Evolutionary conservation across 2,113 vertebrate genomes (phyloP).

Genomic region (Oryzias woworae): DNA sequence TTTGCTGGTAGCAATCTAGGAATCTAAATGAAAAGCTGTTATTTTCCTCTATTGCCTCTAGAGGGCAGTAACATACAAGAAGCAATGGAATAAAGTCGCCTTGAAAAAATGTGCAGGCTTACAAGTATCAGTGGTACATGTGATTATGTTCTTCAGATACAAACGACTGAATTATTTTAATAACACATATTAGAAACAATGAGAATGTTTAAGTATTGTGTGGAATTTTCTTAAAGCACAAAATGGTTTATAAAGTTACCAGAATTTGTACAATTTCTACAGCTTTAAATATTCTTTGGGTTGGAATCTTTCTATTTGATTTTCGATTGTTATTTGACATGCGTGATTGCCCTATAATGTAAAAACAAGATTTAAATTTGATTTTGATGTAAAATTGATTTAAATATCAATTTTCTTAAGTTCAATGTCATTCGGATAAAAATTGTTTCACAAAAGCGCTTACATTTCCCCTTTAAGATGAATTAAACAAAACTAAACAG

Average conservation of each 20-base stretch:
- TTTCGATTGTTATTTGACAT: not conserved
- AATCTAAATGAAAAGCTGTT: too few relatives aligned
- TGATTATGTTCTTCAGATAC: slow-evolving; percentile 8
- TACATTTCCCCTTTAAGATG: not conserved
- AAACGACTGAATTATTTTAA: slow-evolving; percentile 9
- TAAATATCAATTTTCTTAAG: not conserved
- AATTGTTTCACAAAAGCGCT: slow-evolving; percentile 1
- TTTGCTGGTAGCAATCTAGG: too few relatives aligned
- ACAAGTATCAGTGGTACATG: not conserved
- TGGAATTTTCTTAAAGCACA: slow-evolving; percentile 3
- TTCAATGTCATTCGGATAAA: not conserved
- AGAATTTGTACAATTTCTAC: not conserved
- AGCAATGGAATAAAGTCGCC: slow-evolving; percentile 6
- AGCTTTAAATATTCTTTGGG: slow-evolving; percentile 23
- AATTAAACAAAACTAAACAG: not conserved
- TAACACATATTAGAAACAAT: slow-evolving; percentile 14
- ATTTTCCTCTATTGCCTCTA: slow-evolving; percentile 26
- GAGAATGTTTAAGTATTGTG: slow-evolving; percentile 22
- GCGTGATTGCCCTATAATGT: too few relatives aligned
- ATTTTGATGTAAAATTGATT: too few relatives aligned
- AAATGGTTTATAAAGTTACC: not conserved
- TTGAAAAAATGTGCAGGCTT: not conserved
- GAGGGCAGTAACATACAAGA: slow-evolving; percentile 41
- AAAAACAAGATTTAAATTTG: too few relatives aligned
- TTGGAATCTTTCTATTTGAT: not conserved